Percentiles rank a stretch among this genome's conserved stretches.
phyloP scores from a whole-genome alignment of 2,797 vertebrate species.

The Sebastes alutus region DNA sequence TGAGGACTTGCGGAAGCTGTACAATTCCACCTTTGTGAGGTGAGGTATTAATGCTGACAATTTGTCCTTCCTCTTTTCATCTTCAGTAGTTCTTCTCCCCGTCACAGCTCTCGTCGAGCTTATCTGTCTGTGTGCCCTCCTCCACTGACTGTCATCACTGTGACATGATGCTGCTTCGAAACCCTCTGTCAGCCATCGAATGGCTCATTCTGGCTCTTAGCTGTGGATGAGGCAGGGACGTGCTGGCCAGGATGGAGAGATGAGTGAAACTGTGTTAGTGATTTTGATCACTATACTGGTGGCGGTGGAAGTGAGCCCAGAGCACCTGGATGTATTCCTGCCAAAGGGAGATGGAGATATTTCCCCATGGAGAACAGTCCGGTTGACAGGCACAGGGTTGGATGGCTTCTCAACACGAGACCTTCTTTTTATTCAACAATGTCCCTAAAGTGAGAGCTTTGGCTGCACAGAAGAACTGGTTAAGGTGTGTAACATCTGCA shows the following conservation, averaged over 20 bases:
- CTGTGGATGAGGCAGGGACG: conserved; percentile 64
- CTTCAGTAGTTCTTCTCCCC: conserved; percentile 40
- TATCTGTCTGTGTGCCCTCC: conserved; percentile 75
- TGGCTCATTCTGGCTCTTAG: conserved; percentile 76
- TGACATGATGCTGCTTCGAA: conserved; percentile 78
- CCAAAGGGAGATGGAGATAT: conserved; percentile 30
- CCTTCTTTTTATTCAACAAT: conserved; percentile 7
- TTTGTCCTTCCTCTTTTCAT: conserved; percentile 32
- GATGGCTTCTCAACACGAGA: conserved; percentile 31
- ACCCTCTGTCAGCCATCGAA: conserved; percentile 66
- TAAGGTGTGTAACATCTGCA: neutral
- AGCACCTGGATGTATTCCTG: conserved; percentile 32
- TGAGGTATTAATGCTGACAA: conserved; percentile 43
- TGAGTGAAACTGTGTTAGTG: conserved; percentile 48
- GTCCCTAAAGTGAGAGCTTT: conserved; percentile 13
- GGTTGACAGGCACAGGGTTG: neutral
- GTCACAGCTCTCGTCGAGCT: conserved; percentile 49
- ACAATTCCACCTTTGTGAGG: conserved; percentile 45
- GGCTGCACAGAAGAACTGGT: conserved; percentile 1
- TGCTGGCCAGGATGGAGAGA: conserved; percentile 57
- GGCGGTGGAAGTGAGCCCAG: conserved; percentile 32
- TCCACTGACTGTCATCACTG: conserved; percentile 76
- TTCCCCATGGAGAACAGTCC: conserved; percentile 30
- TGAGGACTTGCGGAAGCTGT: conserved; percentile 34
- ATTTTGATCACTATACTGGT: conserved; percentile 33